Evolutionary conservation across 2,888 invertebrate genomes (phyloP).

Genomic region (Escarpia spicata): DNA sequence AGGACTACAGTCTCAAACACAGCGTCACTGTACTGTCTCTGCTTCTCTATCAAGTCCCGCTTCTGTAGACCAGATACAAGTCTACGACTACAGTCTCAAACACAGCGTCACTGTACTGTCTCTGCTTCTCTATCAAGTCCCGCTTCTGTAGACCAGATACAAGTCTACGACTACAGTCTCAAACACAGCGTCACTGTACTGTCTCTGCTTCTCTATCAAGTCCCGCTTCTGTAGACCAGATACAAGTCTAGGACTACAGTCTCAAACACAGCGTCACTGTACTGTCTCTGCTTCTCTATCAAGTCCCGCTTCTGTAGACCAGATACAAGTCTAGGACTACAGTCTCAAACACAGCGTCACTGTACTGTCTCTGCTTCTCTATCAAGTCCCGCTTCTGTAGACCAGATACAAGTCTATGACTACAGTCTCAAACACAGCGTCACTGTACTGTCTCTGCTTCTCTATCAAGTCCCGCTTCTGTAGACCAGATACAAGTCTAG

Average conservation of each 20-base stretch:
- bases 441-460: not conserved
- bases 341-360: not conserved
- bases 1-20: not conserved
- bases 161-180: too few relatives aligned
- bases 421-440: not conserved
- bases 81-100: too few relatives aligned
- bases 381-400: not conserved
- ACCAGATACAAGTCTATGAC: too few relatives aligned
- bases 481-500: too few relatives aligned
- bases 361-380: not conserved
- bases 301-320: not conserved
- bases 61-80: too few relatives aligned
- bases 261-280: not conserved
- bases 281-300: not conserved
- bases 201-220: not conserved
- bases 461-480: not conserved
- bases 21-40: not conserved
- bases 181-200: not conserved
- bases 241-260: too few relatives aligned
- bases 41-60: not conserved
- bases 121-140: not conserved
- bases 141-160: not conserved
- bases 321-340: too few relatives aligned
- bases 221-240: not conserved
- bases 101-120: not conserved